Base-by-base conservation (phyloP, 1,140 invertebrate genomes). In the Eciton burchellii region DNA sequence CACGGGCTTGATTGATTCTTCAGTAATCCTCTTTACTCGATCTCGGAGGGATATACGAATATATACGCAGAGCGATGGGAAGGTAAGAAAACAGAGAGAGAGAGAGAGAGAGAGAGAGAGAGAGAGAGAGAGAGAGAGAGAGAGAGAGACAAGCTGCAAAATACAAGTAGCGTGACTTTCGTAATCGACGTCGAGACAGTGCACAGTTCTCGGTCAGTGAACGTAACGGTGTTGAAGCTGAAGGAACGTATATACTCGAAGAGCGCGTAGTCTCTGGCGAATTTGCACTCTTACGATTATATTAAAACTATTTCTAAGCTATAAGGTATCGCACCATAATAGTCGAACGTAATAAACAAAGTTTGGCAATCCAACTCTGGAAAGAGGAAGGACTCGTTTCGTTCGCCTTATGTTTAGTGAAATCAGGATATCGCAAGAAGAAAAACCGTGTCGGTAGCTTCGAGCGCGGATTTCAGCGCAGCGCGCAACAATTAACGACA, bases 161-260 rank as follows among this genome's bases (percentile, higher is more conserved):
- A 81, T 57, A 35, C 35, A 35, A 35, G 35, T 35, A 84, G 77
- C 86, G 63, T 82, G 82, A 88, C 81, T 89, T 86, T 89, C 88
- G 84, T 84, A 90, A 89, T 85, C 77, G 62, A 82, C 60, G 35
- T 29, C 66, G 52, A 82, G 82, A 83, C 54, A 47, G 52, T 45
- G 62, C 41, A 72, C 74, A 63, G 85, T 87, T 86, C 81, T 89
- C 90, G 90, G 89, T 89, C 90, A 91, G 89, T 91, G 90, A 91
- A 91, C 90, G 90, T 91, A 91, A 90, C 90, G 89, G 90, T 89
- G 57, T 86, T 81, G 79, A 73, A 19, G 19, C 29, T 29, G 66
- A 84, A 84, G 81, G 70, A 70, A 29, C 70, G 84, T 73, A 72
- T 47, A 57, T 26, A 57, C 49, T 70, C 63, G 62, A 56, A 29